Conservation (phyloP, 2,113 vertebrate genomes). For the Apteryx mantelli region DNA sequence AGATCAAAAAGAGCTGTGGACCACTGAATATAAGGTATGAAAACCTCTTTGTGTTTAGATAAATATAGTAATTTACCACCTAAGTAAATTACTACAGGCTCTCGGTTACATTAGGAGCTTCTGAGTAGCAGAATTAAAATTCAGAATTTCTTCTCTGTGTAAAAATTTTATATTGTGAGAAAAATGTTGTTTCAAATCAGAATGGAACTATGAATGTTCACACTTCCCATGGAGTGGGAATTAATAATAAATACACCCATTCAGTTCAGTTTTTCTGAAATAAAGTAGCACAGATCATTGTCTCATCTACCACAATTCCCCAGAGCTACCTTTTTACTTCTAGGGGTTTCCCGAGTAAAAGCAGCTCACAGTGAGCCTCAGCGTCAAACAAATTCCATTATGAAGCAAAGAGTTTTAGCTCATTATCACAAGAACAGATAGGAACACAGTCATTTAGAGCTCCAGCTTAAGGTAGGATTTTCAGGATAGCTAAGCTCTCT, state of each 20-base stretch:
- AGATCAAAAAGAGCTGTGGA: not conserved
- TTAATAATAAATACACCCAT: not conserved
- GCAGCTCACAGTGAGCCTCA: not conserved
- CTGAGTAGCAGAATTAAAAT: not conserved
- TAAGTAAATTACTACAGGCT: not conserved
- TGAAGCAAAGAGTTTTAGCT: not conserved
- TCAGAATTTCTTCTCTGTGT: not conserved
- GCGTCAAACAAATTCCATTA: not conserved
- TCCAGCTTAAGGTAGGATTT: not conserved
- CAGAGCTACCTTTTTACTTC: not conserved
- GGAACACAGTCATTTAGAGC: not conserved
- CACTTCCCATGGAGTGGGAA: not conserved
- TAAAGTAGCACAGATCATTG: not conserved
- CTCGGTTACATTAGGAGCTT: not conserved
- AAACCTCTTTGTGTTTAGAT: not conserved
- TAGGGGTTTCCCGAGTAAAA: not conserved
- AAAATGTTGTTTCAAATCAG: not conserved
- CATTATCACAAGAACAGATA: not conserved
- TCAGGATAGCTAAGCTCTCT: not conserved
- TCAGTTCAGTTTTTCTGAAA: rapidly evolving
- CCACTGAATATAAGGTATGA: not conserved
- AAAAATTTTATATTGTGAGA: not conserved
- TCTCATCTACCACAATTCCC: not conserved
- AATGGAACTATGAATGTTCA: not conserved
- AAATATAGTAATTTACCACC: not conserved